Percentiles rank a stretch among this genome's conserved stretches.
Evolutionary conservation across 2,888 invertebrate genomes (phyloP).

Genomic region (Drosophila paranaensis): DNA sequence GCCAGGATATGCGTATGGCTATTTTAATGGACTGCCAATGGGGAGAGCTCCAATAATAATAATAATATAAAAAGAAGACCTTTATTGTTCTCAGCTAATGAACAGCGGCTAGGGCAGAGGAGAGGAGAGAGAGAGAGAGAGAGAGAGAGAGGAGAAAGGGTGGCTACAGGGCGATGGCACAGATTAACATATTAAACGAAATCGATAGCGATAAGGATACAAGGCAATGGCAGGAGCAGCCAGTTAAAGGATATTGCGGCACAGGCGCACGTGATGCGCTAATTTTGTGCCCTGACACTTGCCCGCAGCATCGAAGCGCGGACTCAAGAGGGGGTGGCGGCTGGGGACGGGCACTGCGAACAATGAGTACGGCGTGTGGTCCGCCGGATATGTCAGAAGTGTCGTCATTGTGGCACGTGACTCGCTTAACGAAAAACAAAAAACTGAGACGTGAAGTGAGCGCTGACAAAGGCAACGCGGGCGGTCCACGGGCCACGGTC

Average conservation of each 20-base stretch:
- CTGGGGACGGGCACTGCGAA: constrained; percentile 19
- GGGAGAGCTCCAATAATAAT: constrained; percentile 49
- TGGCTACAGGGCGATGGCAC: constrained; percentile 40
- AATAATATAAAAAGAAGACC: constrained; percentile 49
- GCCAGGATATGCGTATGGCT: constrained; percentile 61
- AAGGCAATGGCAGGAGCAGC: constrained; percentile 28
- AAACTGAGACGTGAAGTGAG: constrained; percentile 6
- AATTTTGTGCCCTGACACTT: constrained; percentile 77
- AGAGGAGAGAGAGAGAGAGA: background rate
- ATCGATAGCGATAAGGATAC: constrained; percentile 69
- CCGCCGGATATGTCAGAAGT: constrained; percentile 80
- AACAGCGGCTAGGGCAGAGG: constrained; percentile 23
- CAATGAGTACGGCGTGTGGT: constrained; percentile 65
- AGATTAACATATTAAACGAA: constrained; percentile 81
- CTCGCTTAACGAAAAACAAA: constrained; percentile 56
- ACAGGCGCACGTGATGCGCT: constrained; percentile 80
- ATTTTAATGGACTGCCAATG: constrained; percentile 60
- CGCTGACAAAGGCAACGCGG: constrained; percentile 58
- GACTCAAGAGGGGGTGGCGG: constrained; percentile 14
- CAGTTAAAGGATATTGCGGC: constrained; percentile 72
- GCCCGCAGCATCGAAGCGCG: constrained; percentile 55
- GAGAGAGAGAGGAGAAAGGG: constrained; percentile 15
- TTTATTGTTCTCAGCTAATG: constrained; percentile 69
- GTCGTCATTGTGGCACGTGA: constrained; percentile 74
- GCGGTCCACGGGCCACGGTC: constrained; percentile 60